Percentiles rank a stretch among this genome's conserved stretches.
phyloP scores from a whole-genome alignment of 2,113 vertebrate species.

The Eubucco bourcierii region DNA sequence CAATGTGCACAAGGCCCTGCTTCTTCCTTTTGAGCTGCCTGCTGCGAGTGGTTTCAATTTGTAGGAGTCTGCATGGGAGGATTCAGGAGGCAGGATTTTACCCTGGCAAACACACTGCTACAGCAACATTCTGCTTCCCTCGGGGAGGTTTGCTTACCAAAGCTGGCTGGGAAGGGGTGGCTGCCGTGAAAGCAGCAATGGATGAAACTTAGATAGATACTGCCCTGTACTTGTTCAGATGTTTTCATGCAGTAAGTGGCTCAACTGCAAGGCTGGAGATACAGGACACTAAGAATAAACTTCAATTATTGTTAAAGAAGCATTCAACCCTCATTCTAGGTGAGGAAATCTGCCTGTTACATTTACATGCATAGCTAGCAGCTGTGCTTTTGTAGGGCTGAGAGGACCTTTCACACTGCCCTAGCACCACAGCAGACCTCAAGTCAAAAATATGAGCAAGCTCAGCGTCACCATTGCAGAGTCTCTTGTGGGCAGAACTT shows the following conservation, averaged over 20 bases:
- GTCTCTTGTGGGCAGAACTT: neutral
- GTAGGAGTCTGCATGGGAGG: neutral
- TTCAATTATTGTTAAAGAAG: neutral
- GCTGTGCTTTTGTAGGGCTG: neutral
- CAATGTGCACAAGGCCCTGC: fast-evolving
- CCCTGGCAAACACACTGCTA: neutral
- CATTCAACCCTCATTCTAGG: neutral
- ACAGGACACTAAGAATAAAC: neutral
- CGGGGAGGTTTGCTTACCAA: neutral
- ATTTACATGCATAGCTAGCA: neutral
- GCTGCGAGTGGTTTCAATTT: neutral
- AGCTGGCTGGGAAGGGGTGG: neutral
- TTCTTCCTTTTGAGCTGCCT: neutral
- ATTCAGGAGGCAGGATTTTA: neutral
- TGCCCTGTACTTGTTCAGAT: neutral
- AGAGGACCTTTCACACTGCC: neutral
- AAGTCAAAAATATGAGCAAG: neutral
- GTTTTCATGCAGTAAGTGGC: neutral
- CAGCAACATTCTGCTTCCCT: neutral
- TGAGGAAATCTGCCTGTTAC: neutral
- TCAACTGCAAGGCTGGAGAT: neutral
- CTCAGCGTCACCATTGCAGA: neutral
- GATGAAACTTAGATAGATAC: neutral
- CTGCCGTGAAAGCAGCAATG: neutral
- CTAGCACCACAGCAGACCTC: neutral